phyloP scores from a whole-genome alignment of 2,888 invertebrate species.

The Drosophila picticornis region DNA sequence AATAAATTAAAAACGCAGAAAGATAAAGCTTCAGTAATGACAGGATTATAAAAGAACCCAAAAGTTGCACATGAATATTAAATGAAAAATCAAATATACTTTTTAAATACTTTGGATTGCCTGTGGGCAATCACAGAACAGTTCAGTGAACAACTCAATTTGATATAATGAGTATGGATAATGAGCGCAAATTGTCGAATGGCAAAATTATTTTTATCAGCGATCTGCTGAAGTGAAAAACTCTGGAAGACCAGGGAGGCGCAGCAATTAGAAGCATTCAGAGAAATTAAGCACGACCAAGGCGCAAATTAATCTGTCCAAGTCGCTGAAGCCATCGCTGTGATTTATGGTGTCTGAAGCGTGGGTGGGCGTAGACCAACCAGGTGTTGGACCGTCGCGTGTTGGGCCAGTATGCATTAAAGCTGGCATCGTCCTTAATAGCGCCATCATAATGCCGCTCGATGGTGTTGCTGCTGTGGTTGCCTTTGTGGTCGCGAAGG shows the following conservation, averaged over 20 bases:
- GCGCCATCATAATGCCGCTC: slow-evolving; percentile 33
- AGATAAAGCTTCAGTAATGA: background rate
- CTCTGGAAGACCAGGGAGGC: slow-evolving; percentile 4
- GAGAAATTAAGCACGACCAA: slow-evolving; percentile 48
- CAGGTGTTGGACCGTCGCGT: slow-evolving; percentile 53
- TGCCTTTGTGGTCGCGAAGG: slow-evolving; percentile 16
- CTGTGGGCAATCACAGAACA: slow-evolving; percentile 10
- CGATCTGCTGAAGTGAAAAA: slow-evolving; percentile 1
- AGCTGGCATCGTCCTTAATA: slow-evolving; percentile 3
- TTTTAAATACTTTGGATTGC: background rate
- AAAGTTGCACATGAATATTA: background rate
- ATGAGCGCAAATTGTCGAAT: slow-evolving; percentile 51
- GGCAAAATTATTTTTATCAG: slow-evolving; percentile 17
- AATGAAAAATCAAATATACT: background rate
- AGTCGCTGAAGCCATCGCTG: slow-evolving; percentile 36
- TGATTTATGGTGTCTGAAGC: slow-evolving; percentile 55
- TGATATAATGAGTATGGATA: slow-evolving; percentile 34
- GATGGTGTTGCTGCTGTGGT: slow-evolving; percentile 30
- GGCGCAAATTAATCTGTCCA: slow-evolving; percentile 63
- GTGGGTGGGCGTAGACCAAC: background rate
- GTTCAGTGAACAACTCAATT: slow-evolving; percentile 21
- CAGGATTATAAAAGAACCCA: background rate
- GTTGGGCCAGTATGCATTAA: slow-evolving; percentile 23
- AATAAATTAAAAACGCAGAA: too few species aligned
- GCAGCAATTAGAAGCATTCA: slow-evolving; percentile 56